These are phyloP conservation scores for Dicyrtomina minuta DNA, from an alignment of 2,888 invertebrate genomes.

Conservation along the genomic window DNA sequence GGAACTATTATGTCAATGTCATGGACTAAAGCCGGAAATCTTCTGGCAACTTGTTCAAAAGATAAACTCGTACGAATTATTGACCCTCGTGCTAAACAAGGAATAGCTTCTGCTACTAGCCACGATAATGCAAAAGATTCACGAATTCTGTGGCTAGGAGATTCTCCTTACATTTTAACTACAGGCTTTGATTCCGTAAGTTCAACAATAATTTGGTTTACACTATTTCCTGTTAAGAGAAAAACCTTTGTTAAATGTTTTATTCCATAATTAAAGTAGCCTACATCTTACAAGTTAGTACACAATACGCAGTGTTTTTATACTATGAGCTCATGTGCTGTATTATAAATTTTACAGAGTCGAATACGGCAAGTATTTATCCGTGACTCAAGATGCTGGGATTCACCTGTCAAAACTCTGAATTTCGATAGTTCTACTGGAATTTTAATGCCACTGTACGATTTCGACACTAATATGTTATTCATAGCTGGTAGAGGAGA, in stretches of 20 bases:
- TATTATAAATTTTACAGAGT: constrained; percentile 60
- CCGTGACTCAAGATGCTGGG: constrained; percentile 76
- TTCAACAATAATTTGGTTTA: constrained; percentile 28
- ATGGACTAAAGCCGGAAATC: constrained; percentile 84
- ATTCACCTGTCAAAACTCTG: constrained; percentile 57
- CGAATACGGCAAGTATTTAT: constrained; percentile 84
- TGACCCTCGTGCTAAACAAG: constrained; percentile 69
- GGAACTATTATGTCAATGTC: constrained; percentile 86
- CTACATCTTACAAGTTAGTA: too few relatives aligned
- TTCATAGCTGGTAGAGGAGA: constrained; percentile 94
- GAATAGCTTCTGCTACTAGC: constrained; percentile 62
- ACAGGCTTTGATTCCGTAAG: constrained; percentile 81
- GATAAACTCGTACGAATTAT: constrained; percentile 84
- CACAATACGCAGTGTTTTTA: too few relatives aligned
- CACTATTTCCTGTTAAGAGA: too few relatives aligned
- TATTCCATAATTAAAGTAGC: too few relatives aligned
- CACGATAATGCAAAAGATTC: constrained; percentile 92
- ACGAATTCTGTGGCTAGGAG: constrained; percentile 85
- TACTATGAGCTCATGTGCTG: too few relatives aligned
- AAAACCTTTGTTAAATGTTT: too few relatives aligned
- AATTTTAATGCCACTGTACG: constrained; percentile 87
- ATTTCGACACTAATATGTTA: constrained; percentile 91
- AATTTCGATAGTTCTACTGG: constrained; percentile 56
- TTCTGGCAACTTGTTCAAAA: constrained; percentile 83
- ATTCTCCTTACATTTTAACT: constrained; percentile 77